Evolutionary conservation across 2,888 invertebrate species (phyloP).

Genomic region (Dyspetes luteomarginatus): DNA sequence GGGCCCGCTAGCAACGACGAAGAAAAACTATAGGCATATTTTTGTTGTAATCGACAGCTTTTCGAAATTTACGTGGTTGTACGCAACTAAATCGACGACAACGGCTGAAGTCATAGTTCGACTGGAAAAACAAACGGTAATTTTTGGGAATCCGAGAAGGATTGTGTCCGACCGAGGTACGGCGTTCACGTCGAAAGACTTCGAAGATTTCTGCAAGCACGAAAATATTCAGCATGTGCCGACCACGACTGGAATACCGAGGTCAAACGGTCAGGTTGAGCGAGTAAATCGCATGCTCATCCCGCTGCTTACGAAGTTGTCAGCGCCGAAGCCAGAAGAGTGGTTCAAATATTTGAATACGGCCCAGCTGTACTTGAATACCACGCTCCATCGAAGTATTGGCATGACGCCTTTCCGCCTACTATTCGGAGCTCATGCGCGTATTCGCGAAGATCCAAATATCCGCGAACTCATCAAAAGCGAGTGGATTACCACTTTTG

Average conservation of each 20-base stretch:
- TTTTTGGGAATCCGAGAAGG: conserved; percentile 50
- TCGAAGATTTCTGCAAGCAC: conserved; percentile 40
- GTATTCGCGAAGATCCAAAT: conserved; percentile 53
- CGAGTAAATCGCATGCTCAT: conserved; percentile 75
- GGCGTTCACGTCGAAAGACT: conserved; percentile 48
- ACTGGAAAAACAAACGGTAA: conserved; percentile 51
- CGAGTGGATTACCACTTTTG: conserved; percentile 60
- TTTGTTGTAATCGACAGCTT: conserved; percentile 50
- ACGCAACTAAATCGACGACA: conserved; percentile 69
- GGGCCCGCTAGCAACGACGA: conserved; percentile 74
- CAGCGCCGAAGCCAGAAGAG: conserved; percentile 72
- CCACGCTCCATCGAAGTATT: conserved; percentile 71
- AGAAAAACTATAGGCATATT: conserved; percentile 63
- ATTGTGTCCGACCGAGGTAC: conserved; percentile 51
- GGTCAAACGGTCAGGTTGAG: conserved; percentile 79
- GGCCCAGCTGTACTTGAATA: conserved; percentile 73
- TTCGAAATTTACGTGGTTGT: conserved; percentile 73
- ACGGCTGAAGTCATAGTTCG: conserved; percentile 10
- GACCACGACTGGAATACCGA: conserved; percentile 71
- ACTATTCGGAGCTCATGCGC: conserved; percentile 53
- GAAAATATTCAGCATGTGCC: conserved; percentile 34
- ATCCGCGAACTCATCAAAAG: conserved; percentile 66
- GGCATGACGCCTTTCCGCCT: conserved; percentile 61
- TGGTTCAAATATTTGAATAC: conserved; percentile 73
- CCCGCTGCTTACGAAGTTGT: conserved; percentile 76